Conservation (phyloP, 2,113 vertebrate genomes). For the Bombycilla garrulus region DNA sequence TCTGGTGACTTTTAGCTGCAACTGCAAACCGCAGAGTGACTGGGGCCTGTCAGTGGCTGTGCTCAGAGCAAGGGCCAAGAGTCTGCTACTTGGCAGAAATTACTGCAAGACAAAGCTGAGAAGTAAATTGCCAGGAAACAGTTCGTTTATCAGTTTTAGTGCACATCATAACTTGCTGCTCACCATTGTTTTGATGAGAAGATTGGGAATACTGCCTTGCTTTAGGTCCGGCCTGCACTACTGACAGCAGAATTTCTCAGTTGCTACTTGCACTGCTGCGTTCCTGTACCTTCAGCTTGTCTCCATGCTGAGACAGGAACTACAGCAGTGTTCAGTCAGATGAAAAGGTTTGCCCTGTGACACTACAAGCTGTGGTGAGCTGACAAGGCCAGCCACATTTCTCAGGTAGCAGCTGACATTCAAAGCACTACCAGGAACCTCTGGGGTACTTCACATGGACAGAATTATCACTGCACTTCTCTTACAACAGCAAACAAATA, state of each 20-base stretch:
- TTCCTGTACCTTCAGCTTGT: neutral
- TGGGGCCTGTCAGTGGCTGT: neutral
- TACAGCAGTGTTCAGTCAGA: neutral
- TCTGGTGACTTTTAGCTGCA: slow-evolving; percentile 36
- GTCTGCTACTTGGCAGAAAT: neutral
- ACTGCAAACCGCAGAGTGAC: neutral
- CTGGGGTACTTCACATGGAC: neutral
- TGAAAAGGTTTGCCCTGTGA: neutral
- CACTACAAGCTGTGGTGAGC: neutral
- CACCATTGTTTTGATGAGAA: neutral
- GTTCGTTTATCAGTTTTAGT: neutral
- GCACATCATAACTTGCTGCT: neutral
- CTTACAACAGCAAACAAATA: neutral
- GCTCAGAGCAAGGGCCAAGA: neutral
- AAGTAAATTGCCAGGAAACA: neutral
- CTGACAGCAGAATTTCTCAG: neutral
- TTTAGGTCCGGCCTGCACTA: neutral
- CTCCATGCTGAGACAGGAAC: neutral
- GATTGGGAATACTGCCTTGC: neutral
- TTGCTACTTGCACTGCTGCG: neutral
- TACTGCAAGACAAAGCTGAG: neutral
- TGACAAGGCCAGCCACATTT: neutral
- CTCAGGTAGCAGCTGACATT: neutral
- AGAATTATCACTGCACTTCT: neutral
- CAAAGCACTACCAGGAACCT: neutral